Evolutionary conservation across 2,888 invertebrate genomes (phyloP).

Genomic region (Eilema depressum): DNA sequence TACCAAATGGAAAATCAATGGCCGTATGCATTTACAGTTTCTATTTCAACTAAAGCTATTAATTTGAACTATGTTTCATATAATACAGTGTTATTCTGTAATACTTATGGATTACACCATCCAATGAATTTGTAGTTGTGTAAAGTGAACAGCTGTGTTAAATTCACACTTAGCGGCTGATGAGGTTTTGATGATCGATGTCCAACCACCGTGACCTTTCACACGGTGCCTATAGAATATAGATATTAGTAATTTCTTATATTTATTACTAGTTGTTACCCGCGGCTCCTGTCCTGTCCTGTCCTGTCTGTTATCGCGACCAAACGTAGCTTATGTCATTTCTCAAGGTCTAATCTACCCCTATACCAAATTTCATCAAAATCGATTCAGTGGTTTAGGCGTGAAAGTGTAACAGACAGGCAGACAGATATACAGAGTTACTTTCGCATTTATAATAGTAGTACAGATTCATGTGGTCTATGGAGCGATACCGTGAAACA

Average conservation of each 20-base stretch:
- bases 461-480: too few relatives aligned
- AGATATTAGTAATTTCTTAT: background rate
- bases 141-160: slow-evolving; percentile 24
- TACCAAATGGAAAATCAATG: background rate
- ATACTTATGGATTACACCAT: background rate
- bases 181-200: slow-evolving; percentile 36
- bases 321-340: too few relatives aligned
- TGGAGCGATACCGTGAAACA: background rate
- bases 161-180: slow-evolving; percentile 25
- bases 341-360: too few relatives aligned
- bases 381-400: too few relatives aligned
- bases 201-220: slow-evolving; percentile 17
- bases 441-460: too few relatives aligned
- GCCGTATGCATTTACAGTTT: background rate
- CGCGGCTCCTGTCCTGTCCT: too few relatives aligned
- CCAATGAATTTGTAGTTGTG: slow-evolving; percentile 10
- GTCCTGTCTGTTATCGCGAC: too few relatives aligned
- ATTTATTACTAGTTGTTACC: too few relatives aligned
- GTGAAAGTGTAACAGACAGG: too few relatives aligned
- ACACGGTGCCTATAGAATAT: background rate
- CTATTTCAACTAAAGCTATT: background rate
- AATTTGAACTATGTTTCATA: background rate
- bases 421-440: too few relatives aligned
- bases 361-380: too few relatives aligned
- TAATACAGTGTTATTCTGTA: background rate